Evolutionary conservation across 2,113 vertebrate species (phyloP), one percentile per base, ranked within the genome.

Genomic region (Caranx melampygus): DNA sequence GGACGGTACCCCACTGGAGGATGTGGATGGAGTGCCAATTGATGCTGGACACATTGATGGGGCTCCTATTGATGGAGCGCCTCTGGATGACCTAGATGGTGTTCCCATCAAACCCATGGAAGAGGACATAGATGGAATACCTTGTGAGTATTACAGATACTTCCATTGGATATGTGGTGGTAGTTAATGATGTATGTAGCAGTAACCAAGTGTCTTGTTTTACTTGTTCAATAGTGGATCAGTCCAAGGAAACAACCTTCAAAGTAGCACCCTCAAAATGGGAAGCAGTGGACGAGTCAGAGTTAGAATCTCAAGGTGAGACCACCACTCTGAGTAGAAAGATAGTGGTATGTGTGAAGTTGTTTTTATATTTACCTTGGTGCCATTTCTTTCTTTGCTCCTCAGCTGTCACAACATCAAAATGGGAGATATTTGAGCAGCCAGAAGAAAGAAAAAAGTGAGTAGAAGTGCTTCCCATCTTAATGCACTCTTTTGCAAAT

Each of bases 241-340:
- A 85, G 10, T 91, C 95, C 1, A 98, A 98, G 82, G 97, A 97
- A 63, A 94, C 97, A 0, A 95, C 97, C 79, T 99, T 99, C 91
- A 99, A 99, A 93, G 96, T 99, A 76, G 98, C 98, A 0, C 98
- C 98, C 18, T 99, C 98, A 0, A 99, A 99, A 84, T 99, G 98
- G 98, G 98, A 99, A 94, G 98, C 96, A 52, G 98, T 99, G 79
- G 97, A 99, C 84, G 98, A 98, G 89, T 84, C 98, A 0, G 97
- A 97, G 86, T 92, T 99, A 70, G 94, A 97, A 91, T 94, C 97
- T 85, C 98, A 99, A 93, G 98, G 98, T 99, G 83, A 92, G 93
- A 71, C 14, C 4, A 47, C 16, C 18, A 51, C 49, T 51, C 59
- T 62, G 1, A 3, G 12, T 37, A 12, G 9, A 4, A 31, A 34